Evolutionary conservation across 2,113 vertebrate genomes (phyloP).

Genomic region (Thalassoma bifasciatum): DNA sequence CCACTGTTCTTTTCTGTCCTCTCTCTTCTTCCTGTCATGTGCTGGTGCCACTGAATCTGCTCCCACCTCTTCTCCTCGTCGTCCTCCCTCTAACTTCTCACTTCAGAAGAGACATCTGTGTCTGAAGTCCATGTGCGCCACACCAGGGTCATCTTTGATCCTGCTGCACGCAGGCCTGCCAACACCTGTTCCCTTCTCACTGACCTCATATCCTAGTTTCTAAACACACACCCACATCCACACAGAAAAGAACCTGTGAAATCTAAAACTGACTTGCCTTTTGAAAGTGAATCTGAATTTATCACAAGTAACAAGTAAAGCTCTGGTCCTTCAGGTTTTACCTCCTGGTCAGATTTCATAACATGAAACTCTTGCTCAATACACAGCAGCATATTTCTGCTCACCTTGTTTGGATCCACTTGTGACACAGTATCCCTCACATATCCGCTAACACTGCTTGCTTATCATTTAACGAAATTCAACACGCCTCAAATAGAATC

Average conservation of each 20-base stretch:
- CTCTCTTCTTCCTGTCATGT: slow-evolving; percentile 13
- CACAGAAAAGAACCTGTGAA: neutral
- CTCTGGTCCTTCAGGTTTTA: too few species aligned
- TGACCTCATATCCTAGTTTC: slow-evolving; percentile 32
- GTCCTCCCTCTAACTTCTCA: neutral
- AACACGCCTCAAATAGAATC: neutral
- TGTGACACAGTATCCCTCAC: too few species aligned
- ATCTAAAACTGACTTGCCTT: too few species aligned
- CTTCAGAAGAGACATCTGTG: slow-evolving; percentile 24
- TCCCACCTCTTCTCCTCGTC: neutral
- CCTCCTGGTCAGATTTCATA: too few species aligned
- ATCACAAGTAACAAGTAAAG: too few species aligned
- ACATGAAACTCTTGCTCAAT: too few species aligned
- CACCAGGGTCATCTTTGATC: slow-evolving; percentile 9
- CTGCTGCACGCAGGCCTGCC: neutral
- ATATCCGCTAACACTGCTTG: neutral
- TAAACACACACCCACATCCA: neutral
- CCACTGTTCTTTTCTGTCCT: neutral
- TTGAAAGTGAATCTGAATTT: neutral
- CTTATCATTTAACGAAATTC: neutral
- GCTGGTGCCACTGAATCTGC: slow-evolving; percentile 14
- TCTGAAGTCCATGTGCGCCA: slow-evolving; percentile 5
- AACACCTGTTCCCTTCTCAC: slow-evolving; percentile 46
- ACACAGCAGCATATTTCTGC: too few species aligned
- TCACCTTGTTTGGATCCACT: too few species aligned